phyloP scores from a whole-genome alignment of 2,797 vertebrate genomes.

The Novumbra hubbsi region DNA sequence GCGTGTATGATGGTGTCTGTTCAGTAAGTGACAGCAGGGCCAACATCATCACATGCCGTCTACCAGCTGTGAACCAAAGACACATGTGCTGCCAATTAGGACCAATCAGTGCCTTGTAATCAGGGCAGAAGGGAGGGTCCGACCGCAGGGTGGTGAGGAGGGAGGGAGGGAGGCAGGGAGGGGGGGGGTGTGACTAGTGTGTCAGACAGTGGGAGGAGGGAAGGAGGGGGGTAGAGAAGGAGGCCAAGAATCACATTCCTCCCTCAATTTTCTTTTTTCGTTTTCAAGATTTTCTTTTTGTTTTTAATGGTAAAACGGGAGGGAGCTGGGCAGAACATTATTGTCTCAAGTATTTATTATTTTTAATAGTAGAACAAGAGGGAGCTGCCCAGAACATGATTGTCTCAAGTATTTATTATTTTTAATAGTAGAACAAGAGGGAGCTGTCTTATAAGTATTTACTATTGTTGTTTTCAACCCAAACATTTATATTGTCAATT shows the following conservation, averaged over 20 bases:
- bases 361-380: too few species aligned
- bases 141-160: constrained; percentile 43
- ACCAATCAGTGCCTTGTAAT: constrained; percentile 75
- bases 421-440: too few species aligned
- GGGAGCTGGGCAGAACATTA: too few species aligned
- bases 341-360: too few species aligned
- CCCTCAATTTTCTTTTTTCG: neutral
- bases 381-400: too few species aligned
- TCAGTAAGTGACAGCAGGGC: constrained; percentile 7
- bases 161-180: constrained; percentile 14
- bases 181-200: constrained; percentile 63
- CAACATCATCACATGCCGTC: constrained; percentile 20
- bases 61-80: constrained; percentile 56
- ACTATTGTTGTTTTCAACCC: too few species aligned
- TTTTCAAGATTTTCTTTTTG: neutral
- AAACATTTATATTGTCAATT: too few species aligned
- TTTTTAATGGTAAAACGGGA: too few species aligned
- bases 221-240: constrained; percentile 15
- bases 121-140: constrained; percentile 52
- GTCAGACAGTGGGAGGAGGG: constrained; percentile 59
- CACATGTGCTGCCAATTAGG: constrained; percentile 76
- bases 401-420: neutral
- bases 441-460: too few species aligned
- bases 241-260: neutral
- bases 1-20: constrained; percentile 2